phyloP scores from a whole-genome alignment of 2,888 invertebrate species.

The Pasiphila rectangulata region DNA sequence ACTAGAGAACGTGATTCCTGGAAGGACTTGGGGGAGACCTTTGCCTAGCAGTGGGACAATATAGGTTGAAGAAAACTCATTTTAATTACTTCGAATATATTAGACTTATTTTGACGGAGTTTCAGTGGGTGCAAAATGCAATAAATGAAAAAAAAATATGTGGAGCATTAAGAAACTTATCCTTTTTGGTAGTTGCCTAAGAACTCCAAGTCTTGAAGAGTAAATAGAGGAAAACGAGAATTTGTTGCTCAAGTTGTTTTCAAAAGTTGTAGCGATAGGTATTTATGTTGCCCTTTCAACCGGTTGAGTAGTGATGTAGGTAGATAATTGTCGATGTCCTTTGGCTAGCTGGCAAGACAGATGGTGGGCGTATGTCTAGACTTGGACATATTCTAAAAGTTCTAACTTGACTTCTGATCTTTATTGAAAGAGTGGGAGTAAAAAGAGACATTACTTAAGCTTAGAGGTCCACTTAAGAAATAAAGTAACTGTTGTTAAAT shows the following conservation, averaged over 20 bases:
- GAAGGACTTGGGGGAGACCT: too few species aligned
- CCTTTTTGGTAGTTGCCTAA: background rate
- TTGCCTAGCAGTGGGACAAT: too few species aligned
- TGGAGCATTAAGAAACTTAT: background rate
- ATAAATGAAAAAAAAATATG: background rate
- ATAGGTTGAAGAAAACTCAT: too few species aligned
- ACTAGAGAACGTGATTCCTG: too few species aligned
- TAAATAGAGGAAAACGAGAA: constrained; percentile 6
- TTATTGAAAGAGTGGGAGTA: background rate
- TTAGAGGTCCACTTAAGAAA: too few species aligned
- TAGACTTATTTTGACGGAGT: too few species aligned
- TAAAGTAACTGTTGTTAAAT: too few species aligned
- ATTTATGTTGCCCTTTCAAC: constrained; percentile 8
- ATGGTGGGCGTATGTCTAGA: constrained; percentile 14
- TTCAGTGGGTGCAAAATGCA: too few species aligned
- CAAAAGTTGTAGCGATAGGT: constrained; percentile 3
- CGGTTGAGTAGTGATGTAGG: constrained; percentile 11
- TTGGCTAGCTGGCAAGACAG: constrained; percentile 4
- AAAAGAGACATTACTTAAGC: background rate
- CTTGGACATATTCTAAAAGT: background rate
- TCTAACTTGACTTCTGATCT: background rate
- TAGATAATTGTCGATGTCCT: constrained; percentile 6
- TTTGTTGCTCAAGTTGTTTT: constrained; percentile 11
- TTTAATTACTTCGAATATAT: too few species aligned
- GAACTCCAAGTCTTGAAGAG: constrained; percentile 4